These are phyloP conservation scores for Bucorvus abyssinicus DNA, from an alignment of 2,797 vertebrate genomes.

Conservation along the genomic window DNA sequence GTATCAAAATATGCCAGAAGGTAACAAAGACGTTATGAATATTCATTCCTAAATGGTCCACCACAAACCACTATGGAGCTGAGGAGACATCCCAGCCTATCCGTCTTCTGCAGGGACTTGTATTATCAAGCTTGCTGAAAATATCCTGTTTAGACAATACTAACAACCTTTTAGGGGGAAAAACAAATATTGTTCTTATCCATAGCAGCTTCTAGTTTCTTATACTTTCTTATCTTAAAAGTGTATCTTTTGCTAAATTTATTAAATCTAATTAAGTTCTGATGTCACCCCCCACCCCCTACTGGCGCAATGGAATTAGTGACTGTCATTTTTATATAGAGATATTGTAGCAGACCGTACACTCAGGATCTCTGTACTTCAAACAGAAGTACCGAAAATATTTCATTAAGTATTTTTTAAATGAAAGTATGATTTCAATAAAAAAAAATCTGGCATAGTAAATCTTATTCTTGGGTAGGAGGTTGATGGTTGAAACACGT, in stretches of 20 bases:
- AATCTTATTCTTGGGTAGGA: neutral
- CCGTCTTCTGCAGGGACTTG: neutral
- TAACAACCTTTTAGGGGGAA: neutral
- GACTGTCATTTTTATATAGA: neutral
- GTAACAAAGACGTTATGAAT: neutral
- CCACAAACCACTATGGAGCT: neutral
- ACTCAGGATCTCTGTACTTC: neutral
- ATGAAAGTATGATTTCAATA: neutral
- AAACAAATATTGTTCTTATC: neutral
- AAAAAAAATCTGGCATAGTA: neutral
- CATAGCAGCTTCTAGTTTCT: neutral
- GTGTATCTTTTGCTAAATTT: neutral
- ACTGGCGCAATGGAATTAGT: neutral
- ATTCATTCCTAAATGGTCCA: neutral
- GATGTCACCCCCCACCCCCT: neutral
- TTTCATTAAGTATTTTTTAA: neutral
- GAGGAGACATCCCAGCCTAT: neutral
- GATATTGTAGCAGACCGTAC: neutral
- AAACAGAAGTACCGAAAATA: neutral
- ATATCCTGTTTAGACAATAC: neutral
- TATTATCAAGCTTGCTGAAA: neutral
- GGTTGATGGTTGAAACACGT: neutral
- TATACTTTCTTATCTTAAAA: neutral
- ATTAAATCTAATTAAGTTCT: neutral
- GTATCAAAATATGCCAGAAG: conserved; percentile 3